Base-by-base conservation (phyloP, 1,140 invertebrate genomes). In the Heliconius hermathena region DNA sequence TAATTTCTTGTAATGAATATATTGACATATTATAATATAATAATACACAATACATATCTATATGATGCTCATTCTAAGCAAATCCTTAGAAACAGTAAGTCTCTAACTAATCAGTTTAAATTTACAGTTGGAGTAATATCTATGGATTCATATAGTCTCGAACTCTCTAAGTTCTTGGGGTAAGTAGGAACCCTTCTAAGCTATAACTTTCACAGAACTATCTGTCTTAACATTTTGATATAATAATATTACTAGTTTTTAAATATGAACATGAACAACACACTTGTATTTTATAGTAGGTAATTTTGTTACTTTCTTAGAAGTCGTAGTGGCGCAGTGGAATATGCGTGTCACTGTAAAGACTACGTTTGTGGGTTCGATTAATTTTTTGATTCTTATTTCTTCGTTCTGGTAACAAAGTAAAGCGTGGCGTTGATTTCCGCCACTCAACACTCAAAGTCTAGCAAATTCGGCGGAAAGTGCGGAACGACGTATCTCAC, bases 181-280 rank as follows among this genome's bases (percentile, higher is more conserved):
- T 84, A 87, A 85, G 84, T 87, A 85, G 83, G 84, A 85, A 83
- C 81, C 85, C 87, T 85, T 87, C 72, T 83, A 86, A 85, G 86
- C 84, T 86, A 83, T 86, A 76, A 81, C 85, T 80, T 83, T 80
- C 54, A 29, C 36, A 75, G 76, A 78, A 80, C 76, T 60, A 83
- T 80, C 74, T 78, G 81, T 88, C 83, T 74, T 66, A 66, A 6
- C 22, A 66, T 16, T 22, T 13, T 22, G 26, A 66, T 66, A 66
- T 66, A 66, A 29, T 29, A 66, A 66, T n/a, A 66, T 3, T 66
- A 66, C 22, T 29, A 16, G 22, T 29, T 26, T 22, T 26, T 16
- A 16, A 26, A 66, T 66, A 66, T 66, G 3, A 29, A 29, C 8
- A 66, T 66, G 2, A 66, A 66, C 5, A 16, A 66, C 0, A 66